Conservation (phyloP, 2,113 vertebrate genomes). For the Cariama cristata region DNA sequence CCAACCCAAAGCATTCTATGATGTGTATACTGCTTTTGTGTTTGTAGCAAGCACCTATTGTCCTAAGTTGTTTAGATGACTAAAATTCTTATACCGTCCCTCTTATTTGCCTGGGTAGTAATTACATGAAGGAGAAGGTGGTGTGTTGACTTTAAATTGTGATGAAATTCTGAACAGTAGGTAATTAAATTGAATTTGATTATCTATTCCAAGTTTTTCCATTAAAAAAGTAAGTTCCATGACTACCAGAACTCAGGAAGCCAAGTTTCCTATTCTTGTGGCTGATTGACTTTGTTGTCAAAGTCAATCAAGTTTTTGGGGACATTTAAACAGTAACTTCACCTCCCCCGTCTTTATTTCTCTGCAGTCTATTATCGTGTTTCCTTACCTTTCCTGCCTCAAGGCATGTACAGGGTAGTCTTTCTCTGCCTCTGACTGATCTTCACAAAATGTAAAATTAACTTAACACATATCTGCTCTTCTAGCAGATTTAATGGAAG, state of each 20-base stretch:
- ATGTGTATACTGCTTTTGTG: no score
- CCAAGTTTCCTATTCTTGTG: neutral
- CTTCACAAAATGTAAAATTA: neutral
- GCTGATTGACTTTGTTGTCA: neutral
- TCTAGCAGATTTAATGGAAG: neutral
- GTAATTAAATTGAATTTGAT: neutral
- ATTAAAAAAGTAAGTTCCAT: neutral
- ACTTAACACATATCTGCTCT: neutral
- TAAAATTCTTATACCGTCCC: no score
- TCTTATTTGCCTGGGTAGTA: no score
- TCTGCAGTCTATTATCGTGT: neutral
- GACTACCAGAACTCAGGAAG: neutral
- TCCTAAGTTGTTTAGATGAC: no score
- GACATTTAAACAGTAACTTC: neutral
- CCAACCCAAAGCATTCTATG: no score
- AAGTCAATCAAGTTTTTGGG: neutral
- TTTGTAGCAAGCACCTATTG: no score
- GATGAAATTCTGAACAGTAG: neutral
- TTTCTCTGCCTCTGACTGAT: neutral
- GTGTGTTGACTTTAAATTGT: neutral
- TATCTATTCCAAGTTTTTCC: neutral
- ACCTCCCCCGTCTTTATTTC: neutral
- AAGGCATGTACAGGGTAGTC: neutral
- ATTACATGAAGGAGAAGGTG: neutral
- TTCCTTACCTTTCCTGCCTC: neutral